phyloP scores from a whole-genome alignment of 2,113 vertebrate genomes.

The Pituophis catenifer region DNA sequence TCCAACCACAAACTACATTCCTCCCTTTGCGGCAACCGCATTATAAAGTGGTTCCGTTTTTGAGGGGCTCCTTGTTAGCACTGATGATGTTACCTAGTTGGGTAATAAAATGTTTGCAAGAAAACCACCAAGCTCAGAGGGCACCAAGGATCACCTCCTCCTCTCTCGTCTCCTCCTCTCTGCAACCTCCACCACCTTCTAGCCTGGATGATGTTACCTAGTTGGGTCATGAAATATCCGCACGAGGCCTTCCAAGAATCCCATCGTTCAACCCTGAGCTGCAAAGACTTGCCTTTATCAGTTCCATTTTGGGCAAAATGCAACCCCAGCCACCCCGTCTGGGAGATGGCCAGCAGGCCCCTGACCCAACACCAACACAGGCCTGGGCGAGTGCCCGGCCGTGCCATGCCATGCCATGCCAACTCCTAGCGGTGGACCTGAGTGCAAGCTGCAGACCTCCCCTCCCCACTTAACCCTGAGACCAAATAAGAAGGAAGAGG shows the following conservation, averaged over 20 bases:
- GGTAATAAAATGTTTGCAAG: no score
- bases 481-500: not conserved
- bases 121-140: no score
- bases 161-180: no score
- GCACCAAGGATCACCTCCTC: no score
- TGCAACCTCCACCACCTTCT: no score
- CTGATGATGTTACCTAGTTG: no score
- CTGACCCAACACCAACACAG: not conserved
- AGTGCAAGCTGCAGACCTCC: not conserved
- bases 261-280: not conserved
- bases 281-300: not conserved
- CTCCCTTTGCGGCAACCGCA: no score
- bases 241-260: not conserved
- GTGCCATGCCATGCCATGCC: not conserved
- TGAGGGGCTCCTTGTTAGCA: no score
- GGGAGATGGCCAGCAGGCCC: no score
- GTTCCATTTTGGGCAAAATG: not conserved
- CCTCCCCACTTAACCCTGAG: not conserved
- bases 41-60: not conserved
- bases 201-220: no score
- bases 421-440: accelerated
- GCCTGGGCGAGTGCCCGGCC: accelerated
- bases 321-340: accelerated
- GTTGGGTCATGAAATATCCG: no score
- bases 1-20: not conserved